Evolutionary conservation across 1,140 invertebrate genomes (phyloP), one percentile per base, ranked within the genome.

Genomic region (Pseudobourletiella spinata): DNA sequence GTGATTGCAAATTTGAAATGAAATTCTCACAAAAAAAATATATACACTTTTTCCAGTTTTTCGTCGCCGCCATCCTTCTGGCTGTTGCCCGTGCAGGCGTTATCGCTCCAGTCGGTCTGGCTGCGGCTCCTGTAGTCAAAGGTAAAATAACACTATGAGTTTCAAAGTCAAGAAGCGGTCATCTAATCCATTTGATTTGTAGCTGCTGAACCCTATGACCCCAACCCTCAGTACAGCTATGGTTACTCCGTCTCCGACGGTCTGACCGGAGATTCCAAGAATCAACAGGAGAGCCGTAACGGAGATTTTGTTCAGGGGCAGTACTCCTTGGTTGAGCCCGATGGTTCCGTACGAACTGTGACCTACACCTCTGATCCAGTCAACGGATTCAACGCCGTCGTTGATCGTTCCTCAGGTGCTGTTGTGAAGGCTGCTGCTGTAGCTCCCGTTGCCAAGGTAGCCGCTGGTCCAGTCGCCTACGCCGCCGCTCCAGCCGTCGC

Each of bases 361-460:
- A 81, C 85, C 32, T 88, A 87, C 75, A 84, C 83, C 29, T 83
- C 85, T 60, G 84, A 86, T 70, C 79, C 83, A n/a, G 79, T 85
- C 70, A 82, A 79, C 67, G 59, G 85, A 64, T 85, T 86, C 73
- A 81, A 85, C 73, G 85, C 85, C 1, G 75, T 83, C 22, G 80
- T 87, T 3, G 78, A 78, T 48, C 77, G 79, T 6, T 50, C 43
- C 24, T 80, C 83, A 68, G 75, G 78, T 20, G 72, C 76, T 50
- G 50, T 52, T 26, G 73, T 76, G 50, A 74, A 75, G 6, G 74
- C 73, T 1, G 68, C 73, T 0, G 75, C 44, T 6, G 32, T 39
- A 8, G 32, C 32, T 39, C 32, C 32, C 8, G 44, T 46, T 46
- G 44, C 44, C 18, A 46, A 46, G 18, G 44, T 46, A 11, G 44